A percentile compares a stretch with the other conserved stretches of the same genome.
Conservation (phyloP, 2,888 invertebrate genomes). For the Lacanobia oleracea region DNA sequence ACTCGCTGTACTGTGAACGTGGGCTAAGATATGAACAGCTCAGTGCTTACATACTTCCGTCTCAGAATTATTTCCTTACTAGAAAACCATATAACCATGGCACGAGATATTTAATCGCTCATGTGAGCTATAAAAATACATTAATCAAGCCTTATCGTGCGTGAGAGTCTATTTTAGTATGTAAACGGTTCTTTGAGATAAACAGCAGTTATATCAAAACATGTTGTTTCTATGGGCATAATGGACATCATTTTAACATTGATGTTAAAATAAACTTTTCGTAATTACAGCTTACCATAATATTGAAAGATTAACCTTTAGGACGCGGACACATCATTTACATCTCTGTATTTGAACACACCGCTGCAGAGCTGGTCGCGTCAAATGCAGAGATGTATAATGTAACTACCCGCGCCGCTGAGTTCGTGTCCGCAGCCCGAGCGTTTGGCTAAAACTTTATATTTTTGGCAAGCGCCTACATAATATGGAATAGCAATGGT, state of each 20-base stretch:
- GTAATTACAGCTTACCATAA: not conserved
- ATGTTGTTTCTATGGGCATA: not conserved
- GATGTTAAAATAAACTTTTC: not conserved
- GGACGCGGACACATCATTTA: too few species aligned
- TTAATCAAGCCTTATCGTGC: slow-evolving; percentile 33
- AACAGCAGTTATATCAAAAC: not conserved
- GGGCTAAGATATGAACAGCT: too few species aligned
- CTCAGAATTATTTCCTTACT: too few species aligned
- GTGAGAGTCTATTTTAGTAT: slow-evolving; percentile 30
- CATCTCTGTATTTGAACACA: too few species aligned
- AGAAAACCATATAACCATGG: not conserved
- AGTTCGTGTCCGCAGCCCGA: too few species aligned
- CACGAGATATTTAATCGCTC: not conserved
- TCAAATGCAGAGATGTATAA: too few species aligned
- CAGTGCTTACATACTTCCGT: too few species aligned
- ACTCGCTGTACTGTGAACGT: too few species aligned
- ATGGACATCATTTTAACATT: not conserved
- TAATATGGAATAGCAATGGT: slow-evolving; percentile 1
- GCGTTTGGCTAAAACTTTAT: not conserved
- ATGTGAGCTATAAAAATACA: slow-evolving; percentile 20
- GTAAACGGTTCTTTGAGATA: slow-evolving; percentile 19
- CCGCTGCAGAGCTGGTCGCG: too few species aligned
- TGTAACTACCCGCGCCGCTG: too few species aligned
- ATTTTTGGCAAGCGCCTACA: slow-evolving; percentile 35
- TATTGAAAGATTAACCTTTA: not conserved